Conservation (phyloP, 2,888 invertebrate genomes). For the Osedax frankpressi region DNA sequence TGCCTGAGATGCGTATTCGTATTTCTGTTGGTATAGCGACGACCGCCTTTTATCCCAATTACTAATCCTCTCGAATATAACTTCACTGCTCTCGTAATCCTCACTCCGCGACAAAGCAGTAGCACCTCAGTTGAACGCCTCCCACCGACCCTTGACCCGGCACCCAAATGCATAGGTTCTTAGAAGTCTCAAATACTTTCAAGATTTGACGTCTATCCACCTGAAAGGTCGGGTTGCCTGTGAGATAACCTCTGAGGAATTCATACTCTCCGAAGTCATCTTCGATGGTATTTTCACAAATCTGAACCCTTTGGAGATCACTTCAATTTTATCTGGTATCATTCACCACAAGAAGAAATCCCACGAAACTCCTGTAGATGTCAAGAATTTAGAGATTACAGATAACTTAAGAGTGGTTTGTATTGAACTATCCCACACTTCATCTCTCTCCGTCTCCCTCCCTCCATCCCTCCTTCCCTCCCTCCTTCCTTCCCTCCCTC, state of each 20-base stretch:
- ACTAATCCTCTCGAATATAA: too few species aligned
- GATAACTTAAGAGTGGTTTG: not conserved
- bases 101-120: too few species aligned
- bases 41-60: too few species aligned
- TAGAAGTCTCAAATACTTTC: constrained; percentile 63
- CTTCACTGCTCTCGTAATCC: too few species aligned
- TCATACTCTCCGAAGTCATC: constrained; percentile 84
- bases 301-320: constrained; percentile 76
- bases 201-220: constrained; percentile 57
- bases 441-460: too few species aligned
- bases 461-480: too few species aligned
- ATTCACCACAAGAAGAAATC: constrained; percentile 59
- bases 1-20: constrained; percentile 72
- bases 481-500: constrained; percentile 2
- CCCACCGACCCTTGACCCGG: not conserved
- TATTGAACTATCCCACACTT: too few species aligned
- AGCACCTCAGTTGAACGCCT: too few species aligned
- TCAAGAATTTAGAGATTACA: constrained; percentile 37
- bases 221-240: constrained; percentile 66
- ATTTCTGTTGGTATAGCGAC: constrained; percentile 35
- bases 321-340: constrained; percentile 77
- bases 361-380: not conserved
- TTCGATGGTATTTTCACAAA: constrained; percentile 76
- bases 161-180: constrained; percentile 47
- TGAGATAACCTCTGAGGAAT: constrained; percentile 65